Base-by-base conservation (phyloP, 1,140 invertebrate species). In the Gerris buenoi region DNA sequence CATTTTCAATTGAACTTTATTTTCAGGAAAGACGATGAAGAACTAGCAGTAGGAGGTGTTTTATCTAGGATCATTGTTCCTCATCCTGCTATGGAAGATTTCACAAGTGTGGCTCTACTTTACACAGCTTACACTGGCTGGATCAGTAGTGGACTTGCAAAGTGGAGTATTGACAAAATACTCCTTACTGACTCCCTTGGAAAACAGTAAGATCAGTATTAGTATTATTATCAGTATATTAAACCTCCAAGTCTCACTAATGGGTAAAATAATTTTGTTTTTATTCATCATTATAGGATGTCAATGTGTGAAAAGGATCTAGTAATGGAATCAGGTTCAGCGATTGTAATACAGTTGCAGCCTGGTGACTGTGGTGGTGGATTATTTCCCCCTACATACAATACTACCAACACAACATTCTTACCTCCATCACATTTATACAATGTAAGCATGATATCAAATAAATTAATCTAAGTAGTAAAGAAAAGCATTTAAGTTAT, bases 51-150 rank as follows among this genome's bases (percentile, higher is more conserved):
- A 26, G 88, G 87, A 2, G 81, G 84, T 27, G 81, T 85, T 15
- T 80, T 91, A 18, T 86, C 88, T 29, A 84, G 86, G 75, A 88
- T 95, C 63, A 79, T 95, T 28, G 92, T 95, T 0, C 90, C 91
- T 1, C 91, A 95, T 80, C 91, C 91, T 2, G 87, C 86, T 3
- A 78, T 95, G 28, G 82, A 85, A 5, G 86, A 88, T 70, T 85
- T 88, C 25, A 80, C 82, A 15, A 82, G 83, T 57, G 81, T 88
- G 0, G 83, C 89, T 74, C 78, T 95, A 3, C 85, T 88, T 63
- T 95, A 95, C 78, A 89, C 87, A 1, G 90, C 90, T 0, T 95
- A 95, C 78, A 88, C 86, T 67, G 93, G 93, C 1, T 95, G 93
- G 93, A 83, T 95, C 62, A 91, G 87, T n/a, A 90, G 88, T 18